phyloP scores from a whole-genome alignment of 2,113 vertebrate species.

The Fregetta grallaria region DNA sequence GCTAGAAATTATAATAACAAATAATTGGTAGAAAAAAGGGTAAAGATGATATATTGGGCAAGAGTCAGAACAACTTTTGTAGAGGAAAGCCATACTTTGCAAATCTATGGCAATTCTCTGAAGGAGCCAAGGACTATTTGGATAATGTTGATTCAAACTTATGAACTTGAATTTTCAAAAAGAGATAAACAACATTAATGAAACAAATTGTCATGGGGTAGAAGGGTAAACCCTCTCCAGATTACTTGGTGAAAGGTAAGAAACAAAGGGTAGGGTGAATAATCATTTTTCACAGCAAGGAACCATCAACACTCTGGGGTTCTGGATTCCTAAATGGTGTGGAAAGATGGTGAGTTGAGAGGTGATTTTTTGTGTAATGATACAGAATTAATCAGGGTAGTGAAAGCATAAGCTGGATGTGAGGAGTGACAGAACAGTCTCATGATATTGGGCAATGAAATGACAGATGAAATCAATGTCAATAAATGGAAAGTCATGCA shows the following conservation, averaged over 20 bases:
- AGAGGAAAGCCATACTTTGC: background rate
- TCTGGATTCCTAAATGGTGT: background rate
- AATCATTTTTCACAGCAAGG: background rate
- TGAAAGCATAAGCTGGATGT: background rate
- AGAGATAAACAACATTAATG: background rate
- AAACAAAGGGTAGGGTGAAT: background rate
- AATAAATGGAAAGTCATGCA: constrained; percentile 1
- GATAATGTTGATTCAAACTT: background rate
- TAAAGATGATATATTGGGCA: background rate
- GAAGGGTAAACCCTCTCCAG: background rate
- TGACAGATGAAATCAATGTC: constrained; percentile 10
- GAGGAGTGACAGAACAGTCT: background rate
- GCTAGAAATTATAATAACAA: background rate
- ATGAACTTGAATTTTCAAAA: background rate
- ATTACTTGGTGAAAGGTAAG: background rate
- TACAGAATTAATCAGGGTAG: background rate
- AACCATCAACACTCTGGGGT: background rate
- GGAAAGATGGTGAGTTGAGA: background rate
- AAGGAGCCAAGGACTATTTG: background rate
- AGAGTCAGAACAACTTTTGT: background rate
- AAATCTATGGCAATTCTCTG: background rate
- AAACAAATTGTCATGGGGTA: background rate
- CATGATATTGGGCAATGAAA: background rate
- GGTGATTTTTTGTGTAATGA: background rate
- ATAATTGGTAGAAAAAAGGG: background rate